Evolutionary conservation across 1,140 invertebrate genomes (phyloP).

Genomic region (Anastrepha ludens): DNA sequence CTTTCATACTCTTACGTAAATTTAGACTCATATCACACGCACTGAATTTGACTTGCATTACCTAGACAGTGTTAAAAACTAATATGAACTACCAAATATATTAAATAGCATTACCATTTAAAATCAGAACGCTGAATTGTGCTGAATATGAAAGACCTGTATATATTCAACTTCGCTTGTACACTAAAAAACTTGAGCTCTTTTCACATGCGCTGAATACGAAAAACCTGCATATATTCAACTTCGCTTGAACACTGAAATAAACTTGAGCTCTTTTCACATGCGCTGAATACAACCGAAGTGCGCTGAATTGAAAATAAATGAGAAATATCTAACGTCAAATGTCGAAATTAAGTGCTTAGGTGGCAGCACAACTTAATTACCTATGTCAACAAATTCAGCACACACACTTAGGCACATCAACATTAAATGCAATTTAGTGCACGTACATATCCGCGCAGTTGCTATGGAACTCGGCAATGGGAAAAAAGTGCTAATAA

Average conservation of each 20-base stretch:
- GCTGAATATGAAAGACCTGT: neutral
- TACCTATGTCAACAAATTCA: slow-evolving; percentile 25
- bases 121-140: neutral
- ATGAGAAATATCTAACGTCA: neutral
- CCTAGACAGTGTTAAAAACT: no score
- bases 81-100: no score
- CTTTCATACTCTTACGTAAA: no score
- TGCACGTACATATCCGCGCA: neutral
- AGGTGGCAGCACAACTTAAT: slow-evolving; percentile 19
- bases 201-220: neutral
- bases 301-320: neutral
- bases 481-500: slow-evolving; percentile 13
- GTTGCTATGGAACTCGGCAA: neutral
- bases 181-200: neutral
- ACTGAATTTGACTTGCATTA: no score
- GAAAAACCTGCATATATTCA: neutral
- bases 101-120: no score
- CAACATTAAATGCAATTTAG: slow-evolving; percentile 13
- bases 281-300: neutral
- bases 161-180: neutral
- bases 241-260: no score
- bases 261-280: neutral
- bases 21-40: no score
- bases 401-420: neutral
- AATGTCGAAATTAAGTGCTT: neutral